Conservation (phyloP, 2,113 vertebrate species). For the Micronycteris hirsuta region DNA sequence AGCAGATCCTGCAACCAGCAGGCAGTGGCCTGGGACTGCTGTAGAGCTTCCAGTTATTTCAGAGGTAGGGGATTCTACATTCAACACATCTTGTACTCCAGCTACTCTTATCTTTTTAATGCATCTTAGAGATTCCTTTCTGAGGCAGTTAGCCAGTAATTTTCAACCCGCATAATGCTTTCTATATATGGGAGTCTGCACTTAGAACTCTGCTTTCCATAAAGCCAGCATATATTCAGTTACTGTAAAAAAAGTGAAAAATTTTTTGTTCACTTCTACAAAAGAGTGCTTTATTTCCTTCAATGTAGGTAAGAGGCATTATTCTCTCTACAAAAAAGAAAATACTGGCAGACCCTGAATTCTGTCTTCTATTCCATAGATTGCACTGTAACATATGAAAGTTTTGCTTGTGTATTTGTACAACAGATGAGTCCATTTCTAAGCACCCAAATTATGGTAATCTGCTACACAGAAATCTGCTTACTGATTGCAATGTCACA, state of each 20-base stretch:
- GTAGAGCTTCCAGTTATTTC: background rate
- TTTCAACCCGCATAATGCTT: background rate
- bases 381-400: background rate
- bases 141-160: background rate
- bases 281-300: background rate
- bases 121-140: slow-evolving; percentile 7
- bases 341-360: background rate
- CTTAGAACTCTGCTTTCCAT: background rate
- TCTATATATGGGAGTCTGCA: background rate
- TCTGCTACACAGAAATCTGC: background rate
- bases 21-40: background rate
- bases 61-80: background rate
- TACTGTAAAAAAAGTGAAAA: background rate
- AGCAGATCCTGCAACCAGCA: background rate
- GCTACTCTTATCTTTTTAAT: background rate
- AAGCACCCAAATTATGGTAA: background rate
- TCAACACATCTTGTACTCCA: background rate
- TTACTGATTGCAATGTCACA: background rate
- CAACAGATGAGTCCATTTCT: background rate
- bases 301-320: background rate
- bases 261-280: background rate
- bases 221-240: background rate
- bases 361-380: background rate
- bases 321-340: background rate
- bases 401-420: background rate